Base-by-base conservation (phyloP, 2,888 invertebrate genomes). In the Plagiodera versicolora region DNA sequence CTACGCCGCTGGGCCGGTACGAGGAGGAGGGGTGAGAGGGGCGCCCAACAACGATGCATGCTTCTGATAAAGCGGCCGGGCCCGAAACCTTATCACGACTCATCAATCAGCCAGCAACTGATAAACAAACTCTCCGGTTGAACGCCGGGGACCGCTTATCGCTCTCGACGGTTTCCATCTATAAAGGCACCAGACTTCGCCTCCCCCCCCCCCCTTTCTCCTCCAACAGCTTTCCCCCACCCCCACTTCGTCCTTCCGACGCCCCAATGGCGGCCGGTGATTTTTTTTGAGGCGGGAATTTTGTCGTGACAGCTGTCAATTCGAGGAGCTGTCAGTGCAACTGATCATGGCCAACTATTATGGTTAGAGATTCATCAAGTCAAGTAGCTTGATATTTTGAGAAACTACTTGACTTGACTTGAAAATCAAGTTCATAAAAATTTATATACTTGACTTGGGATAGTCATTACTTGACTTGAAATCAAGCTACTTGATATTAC, bases 141-240 rank as follows among this genome's bases (percentile, higher is more conserved):
- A 78, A 77, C 77, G 76, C 74, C 74, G 77, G 75, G 77, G 75
- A n/a, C 76, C 74, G 77, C 81, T 83, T 83, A 83, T 83, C 83
- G 81, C 80, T 77, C 78, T 81, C 81, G 82, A 82, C 82, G 82
- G 82, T 83, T 83, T 82, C 82, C 77, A 78, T 78, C 78, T 78
- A 78, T 77, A 77, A 77, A 78, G 77, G 76, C 76, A 75, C 71
- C 70, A 69, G 66, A 66, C 66, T 66, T 59, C 61, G 56, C 60
- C 56, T 61, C 61, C 63, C 48, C 58, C 24, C 6, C 24, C 24
- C 24, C 24, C 24, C 24, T 24, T 5, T 6, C 24, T 6, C 24
- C 3, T 24, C n/a, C 76, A 75, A 70, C 70, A 69, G 66, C 63
- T 63, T 66, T 59, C 61, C 56, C 60, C 56, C 63, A 60, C 63